Conservation (phyloP, 2,797 vertebrate genomes). For the Schizopygopsis malacanthus region DNA sequence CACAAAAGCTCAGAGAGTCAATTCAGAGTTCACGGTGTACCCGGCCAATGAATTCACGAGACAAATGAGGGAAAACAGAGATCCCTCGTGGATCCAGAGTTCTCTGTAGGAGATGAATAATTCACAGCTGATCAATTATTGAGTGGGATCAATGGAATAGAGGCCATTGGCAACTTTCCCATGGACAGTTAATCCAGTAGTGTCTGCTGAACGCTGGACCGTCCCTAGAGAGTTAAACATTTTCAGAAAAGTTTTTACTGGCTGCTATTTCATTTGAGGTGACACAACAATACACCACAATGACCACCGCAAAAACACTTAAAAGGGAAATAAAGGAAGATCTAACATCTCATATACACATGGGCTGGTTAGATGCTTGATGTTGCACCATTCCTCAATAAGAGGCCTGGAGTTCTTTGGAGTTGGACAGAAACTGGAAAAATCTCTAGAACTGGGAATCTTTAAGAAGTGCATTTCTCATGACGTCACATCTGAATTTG, state of each 20-base stretch:
- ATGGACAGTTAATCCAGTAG: slow-evolving; percentile 40
- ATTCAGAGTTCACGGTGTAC: slow-evolving; percentile 33
- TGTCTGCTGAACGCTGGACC: slow-evolving; percentile 21
- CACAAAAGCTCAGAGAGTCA: slow-evolving; percentile 16
- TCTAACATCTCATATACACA: neutral
- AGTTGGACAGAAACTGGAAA: neutral
- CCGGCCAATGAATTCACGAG: slow-evolving; percentile 63
- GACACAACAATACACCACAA: neutral
- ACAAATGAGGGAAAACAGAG: slow-evolving; percentile 76
- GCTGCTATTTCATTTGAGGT: neutral
- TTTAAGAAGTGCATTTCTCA: neutral
- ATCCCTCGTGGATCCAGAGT: slow-evolving; percentile 72
- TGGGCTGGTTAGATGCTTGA: neutral
- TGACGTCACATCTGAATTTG: neutral
- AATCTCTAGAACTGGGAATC: neutral
- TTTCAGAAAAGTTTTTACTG: neutral
- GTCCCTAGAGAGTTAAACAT: neutral
- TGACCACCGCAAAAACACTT: neutral
- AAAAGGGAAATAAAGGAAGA: neutral
- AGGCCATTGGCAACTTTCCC: slow-evolving; percentile 61
- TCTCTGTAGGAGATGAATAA: slow-evolving; percentile 78
- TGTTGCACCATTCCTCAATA: slow-evolving; percentile 9
- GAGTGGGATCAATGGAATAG: slow-evolving; percentile 69
- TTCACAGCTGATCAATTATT: slow-evolving; percentile 77
- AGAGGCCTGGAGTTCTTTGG: neutral